These are phyloP conservation scores for Ivindomyrus marchei DNA, from an alignment of 2,113 vertebrate genomes.

Conservation along the genomic window DNA sequence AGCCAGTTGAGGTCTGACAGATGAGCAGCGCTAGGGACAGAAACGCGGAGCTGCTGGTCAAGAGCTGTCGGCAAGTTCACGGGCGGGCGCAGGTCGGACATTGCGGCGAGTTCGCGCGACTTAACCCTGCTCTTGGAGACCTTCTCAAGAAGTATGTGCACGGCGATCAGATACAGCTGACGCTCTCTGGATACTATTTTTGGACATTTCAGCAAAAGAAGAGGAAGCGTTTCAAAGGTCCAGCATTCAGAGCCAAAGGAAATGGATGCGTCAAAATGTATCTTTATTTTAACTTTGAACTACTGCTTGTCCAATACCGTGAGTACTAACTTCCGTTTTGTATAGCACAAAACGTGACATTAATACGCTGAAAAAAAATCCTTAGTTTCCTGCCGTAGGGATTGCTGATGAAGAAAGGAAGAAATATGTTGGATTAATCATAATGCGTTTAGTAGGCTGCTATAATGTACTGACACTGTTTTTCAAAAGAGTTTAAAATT, in stretches of 20 bases:
- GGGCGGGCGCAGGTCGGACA: neutral
- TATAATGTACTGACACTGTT: neutral
- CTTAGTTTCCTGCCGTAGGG: neutral
- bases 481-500: neutral
- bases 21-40: neutral
- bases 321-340: slow-evolving; percentile 6
- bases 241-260: neutral
- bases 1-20: slow-evolving; percentile 1
- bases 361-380: neutral
- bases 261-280: slow-evolving; percentile 20
- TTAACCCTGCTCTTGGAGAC: neutral
- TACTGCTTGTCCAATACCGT: neutral
- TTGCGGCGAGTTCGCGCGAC: neutral
- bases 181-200: neutral
- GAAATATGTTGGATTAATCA: neutral
- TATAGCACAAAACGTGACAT: neutral
- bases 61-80: neutral
- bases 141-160: neutral
- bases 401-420: neutral
- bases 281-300: slow-evolving; percentile 9
- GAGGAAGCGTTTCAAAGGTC: neutral
- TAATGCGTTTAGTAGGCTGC: neutral
- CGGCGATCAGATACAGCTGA: slow-evolving; percentile 3
- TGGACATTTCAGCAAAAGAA: neutral
- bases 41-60: neutral